phyloP scores from a whole-genome alignment of 2,888 invertebrate genomes.

The Leucoptera coffeella region DNA sequence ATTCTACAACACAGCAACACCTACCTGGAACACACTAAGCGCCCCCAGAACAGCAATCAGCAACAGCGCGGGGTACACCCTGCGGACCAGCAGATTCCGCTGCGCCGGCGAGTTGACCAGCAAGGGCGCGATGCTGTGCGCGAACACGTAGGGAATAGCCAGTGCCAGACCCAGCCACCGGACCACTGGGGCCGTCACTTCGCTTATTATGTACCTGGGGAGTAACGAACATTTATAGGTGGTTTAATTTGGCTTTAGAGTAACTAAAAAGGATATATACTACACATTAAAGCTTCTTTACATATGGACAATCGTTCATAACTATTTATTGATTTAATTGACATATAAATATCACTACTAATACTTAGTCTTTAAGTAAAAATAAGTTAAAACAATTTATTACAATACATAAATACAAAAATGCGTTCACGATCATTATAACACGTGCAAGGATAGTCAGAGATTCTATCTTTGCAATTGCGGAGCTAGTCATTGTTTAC shows the following conservation, averaged over 20 bases:
- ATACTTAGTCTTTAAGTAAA: no score
- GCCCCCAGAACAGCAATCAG: constrained; percentile 60
- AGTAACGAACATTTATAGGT: background rate
- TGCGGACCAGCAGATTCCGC: constrained; percentile 71
- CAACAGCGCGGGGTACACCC: constrained; percentile 86
- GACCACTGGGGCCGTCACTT: constrained; percentile 85
- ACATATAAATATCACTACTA: no score
- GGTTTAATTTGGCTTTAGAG: background rate
- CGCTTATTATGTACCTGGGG: constrained; percentile 68
- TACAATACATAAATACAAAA: no score
- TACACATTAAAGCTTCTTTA: no score
- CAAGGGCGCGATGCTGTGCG: constrained; percentile 69
- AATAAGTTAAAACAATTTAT: no score
- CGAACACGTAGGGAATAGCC: constrained; percentile 88
- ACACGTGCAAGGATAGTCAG: no score
- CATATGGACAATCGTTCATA: no score
- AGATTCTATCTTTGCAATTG: no score
- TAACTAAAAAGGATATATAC: background rate
- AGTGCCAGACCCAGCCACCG: constrained; percentile 83
- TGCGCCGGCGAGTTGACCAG: constrained; percentile 57
- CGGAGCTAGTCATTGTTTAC: no score
- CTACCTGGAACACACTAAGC: constrained; percentile 54
- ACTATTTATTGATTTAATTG: no score
- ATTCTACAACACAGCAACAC: no score
- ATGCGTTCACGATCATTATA: no score